A percentile compares a stretch with the other conserved stretches of the same genome.
phyloP scores from a whole-genome alignment of 2,888 invertebrate genomes.

The Scaptomyza polygonia region DNA sequence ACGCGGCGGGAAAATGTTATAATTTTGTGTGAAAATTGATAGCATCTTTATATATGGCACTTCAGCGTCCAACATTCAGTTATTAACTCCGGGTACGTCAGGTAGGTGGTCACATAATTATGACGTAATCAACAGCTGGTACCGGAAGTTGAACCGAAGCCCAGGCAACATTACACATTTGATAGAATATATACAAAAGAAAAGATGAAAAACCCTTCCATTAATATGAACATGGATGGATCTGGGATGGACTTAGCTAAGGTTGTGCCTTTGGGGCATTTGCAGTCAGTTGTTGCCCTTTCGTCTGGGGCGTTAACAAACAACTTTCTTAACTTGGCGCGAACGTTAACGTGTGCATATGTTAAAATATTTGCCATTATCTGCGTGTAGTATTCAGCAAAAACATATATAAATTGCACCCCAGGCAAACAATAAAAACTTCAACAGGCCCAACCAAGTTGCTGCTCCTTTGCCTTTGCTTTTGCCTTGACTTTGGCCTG shows the following conservation, averaged over 20 bases:
- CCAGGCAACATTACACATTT: slow-evolving; percentile 12
- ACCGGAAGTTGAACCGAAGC: slow-evolving; percentile 56
- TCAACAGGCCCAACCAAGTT: slow-evolving; percentile 46
- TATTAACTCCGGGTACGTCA: slow-evolving; percentile 6
- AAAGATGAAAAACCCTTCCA: not conserved
- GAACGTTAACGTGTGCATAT: slow-evolving; percentile 54
- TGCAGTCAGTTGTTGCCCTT: slow-evolving; percentile 11
- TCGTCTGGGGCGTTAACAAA: slow-evolving; percentile 61
- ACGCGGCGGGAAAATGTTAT: slow-evolving; percentile 51
- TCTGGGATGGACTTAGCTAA: slow-evolving; percentile 1
- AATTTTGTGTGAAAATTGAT: slow-evolving; percentile 72
- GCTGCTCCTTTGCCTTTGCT: slow-evolving; percentile 11
- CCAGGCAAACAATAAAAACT: slow-evolving; percentile 68
- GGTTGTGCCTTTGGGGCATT: slow-evolving; percentile 1
- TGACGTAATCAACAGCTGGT: slow-evolving; percentile 58
- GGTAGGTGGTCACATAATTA: slow-evolving; percentile 62
- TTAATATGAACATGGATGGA: slow-evolving; percentile 23
- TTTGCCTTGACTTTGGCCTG: slow-evolving; percentile 16
- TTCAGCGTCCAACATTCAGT: not conserved
- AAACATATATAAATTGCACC: slow-evolving; percentile 59
- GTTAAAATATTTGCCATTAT: slow-evolving; percentile 67
- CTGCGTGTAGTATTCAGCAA: slow-evolving; percentile 47
- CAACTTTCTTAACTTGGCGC: slow-evolving; percentile 68
- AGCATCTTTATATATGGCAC: slow-evolving; percentile 62
- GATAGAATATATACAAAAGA: slow-evolving; percentile 25